Evolutionary conservation across 2,113 vertebrate genomes (phyloP).

Genomic region (Rhea americana): DNA sequence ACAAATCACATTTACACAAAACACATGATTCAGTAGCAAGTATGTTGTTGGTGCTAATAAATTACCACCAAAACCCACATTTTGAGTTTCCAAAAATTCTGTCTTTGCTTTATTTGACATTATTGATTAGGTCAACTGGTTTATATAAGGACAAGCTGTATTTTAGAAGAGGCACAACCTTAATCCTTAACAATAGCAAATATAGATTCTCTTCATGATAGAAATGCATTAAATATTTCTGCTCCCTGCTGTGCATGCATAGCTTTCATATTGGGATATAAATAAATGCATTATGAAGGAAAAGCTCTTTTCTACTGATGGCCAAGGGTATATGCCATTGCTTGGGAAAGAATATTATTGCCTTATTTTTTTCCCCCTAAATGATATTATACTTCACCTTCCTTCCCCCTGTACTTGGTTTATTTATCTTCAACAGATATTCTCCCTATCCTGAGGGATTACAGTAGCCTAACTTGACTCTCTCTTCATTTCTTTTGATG

Average conservation of each 20-base stretch:
- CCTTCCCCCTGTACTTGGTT: conserved; percentile 14
- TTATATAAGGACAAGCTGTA: not conserved
- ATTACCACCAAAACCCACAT: not conserved
- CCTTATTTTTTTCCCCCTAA: not conserved
- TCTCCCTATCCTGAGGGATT: conserved; percentile 68
- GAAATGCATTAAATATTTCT: not conserved
- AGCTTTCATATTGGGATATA: not conserved
- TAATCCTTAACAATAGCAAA: not conserved
- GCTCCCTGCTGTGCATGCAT: not conserved
- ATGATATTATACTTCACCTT: not conserved
- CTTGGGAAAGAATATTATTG: conserved; percentile 24
- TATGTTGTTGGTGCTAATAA: not conserved
- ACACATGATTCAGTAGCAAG: not conserved
- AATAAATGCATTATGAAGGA: not conserved
- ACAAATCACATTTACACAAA: not conserved
- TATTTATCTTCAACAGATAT: conserved; percentile 63
- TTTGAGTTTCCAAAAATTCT: not conserved
- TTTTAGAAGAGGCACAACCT: not conserved
- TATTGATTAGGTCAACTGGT: not conserved
- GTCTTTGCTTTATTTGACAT: not conserved
- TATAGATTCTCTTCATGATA: not conserved
- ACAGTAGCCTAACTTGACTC: conserved; percentile 64
- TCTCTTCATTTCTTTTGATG: conserved; percentile 77
- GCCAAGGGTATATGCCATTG: not conserved
- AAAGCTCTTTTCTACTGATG: not conserved